Base-by-base conservation (phyloP, 2,797 vertebrate species). In the Heterohyrax brucei region DNA sequence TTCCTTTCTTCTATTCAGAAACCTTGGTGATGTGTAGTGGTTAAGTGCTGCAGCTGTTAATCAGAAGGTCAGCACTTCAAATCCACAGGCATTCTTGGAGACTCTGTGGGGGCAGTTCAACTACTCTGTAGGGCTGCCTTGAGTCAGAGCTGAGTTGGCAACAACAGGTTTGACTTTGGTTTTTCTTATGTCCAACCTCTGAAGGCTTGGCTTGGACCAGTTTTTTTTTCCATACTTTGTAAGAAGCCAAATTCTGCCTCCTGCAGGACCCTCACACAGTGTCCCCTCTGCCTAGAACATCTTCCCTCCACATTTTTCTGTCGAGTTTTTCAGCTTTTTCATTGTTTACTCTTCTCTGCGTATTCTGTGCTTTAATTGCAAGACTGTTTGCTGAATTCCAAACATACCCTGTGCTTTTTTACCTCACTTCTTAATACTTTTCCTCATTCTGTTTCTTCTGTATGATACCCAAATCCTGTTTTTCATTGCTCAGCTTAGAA, bases 361-460 rank as follows among this genome's bases (percentile, higher is more conserved):
- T 21, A 24, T 48, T 61, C 33, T 10, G 1, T 7, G 0, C 10
- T 76, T 24, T 7, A 76, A 24, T 46, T 53, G 19, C 8, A 46
- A 4, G 44, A 16, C 62, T 19, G 1, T 92, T 68, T 61, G 26
- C 61, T 50, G 80, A 77, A 64, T 61, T 87, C 80, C 53, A 94
- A 2, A 46, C 19, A 39, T 3, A 81, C 33, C 9, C 16, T 22
- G 7, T 64, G 22, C 39, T 44, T 94, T 76, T 61, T n/a, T 30
- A 92, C n/a, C 26, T 95, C 33, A 72, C 0, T 81, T 90, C 78
- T 89, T 77, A 10, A 30, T n/a, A 30, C 7, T 87, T 81, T 19
- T 33, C 72, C 26, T 87, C 59, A 4, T 78, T 87, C 53, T 87
- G 18, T 91, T 95, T 93, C 64, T n/a, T 59, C 59, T 91, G 1